These are phyloP conservation scores for Tichodroma muraria DNA, from an alignment of 2,113 vertebrate species.

Conservation along the genomic window DNA sequence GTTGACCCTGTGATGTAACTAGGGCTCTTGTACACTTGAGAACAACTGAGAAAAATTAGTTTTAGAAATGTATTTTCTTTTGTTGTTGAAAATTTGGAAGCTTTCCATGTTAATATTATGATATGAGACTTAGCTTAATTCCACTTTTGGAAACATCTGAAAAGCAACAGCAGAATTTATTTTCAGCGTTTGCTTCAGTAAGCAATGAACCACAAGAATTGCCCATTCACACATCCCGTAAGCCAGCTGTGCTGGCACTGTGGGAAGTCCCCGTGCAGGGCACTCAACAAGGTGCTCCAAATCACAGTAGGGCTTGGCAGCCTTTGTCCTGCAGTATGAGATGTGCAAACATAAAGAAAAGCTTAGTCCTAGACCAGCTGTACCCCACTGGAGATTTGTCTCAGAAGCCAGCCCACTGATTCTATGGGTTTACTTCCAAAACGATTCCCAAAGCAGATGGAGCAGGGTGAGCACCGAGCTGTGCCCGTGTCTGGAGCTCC, in stretches of 20 bases:
- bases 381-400: not conserved
- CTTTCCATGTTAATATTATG: not conserved
- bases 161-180: not conserved
- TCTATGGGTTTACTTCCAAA: not conserved
- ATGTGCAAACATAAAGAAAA: not conserved
- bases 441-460: not conserved
- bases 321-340: not conserved
- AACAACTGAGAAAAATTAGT: not conserved
- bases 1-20: not conserved
- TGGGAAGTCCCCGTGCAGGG: not conserved
- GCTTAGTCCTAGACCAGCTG: not conserved
- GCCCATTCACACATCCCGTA: not conserved
- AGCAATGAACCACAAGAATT: slow-evolving; percentile 2
- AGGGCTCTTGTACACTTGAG: not conserved
- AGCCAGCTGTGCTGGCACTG: not conserved
- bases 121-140: not conserved
- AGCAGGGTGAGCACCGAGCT: not conserved
- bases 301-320: slow-evolving; percentile 3
- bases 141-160: not conserved
- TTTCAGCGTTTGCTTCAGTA: not conserved
- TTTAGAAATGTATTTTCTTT: not conserved
- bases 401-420: not conserved
- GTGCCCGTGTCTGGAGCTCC: not conserved
- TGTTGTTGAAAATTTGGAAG: not conserved
- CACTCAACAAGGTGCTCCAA: not conserved